phyloP scores from a whole-genome alignment of 2,113 vertebrate species.

The Serilophus lunatus region DNA sequence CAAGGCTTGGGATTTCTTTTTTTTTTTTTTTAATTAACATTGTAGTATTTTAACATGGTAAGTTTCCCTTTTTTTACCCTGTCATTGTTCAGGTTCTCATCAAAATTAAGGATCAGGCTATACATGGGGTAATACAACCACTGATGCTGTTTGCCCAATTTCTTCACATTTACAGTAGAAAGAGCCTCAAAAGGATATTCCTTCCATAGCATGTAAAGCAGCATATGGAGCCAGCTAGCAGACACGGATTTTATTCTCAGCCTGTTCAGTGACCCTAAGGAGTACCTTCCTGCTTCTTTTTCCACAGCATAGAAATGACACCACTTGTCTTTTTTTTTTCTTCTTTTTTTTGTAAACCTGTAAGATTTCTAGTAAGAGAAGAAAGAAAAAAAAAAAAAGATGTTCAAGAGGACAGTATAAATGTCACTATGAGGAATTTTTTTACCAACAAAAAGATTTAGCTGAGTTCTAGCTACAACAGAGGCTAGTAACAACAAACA shows the following conservation, averaged over 20 bases:
- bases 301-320: not conserved
- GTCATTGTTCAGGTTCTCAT: not conserved
- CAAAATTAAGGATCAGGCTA: not conserved
- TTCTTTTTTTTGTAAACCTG: not conserved
- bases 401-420: not conserved
- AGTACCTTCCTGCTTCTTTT: not conserved
- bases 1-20: not conserved
- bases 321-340: not conserved
- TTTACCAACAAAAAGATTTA: not conserved
- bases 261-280: not conserved
- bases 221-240: not conserved
- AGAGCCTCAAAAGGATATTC: not conserved
- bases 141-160: not conserved
- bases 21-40: not conserved
- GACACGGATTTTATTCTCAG: not conserved
- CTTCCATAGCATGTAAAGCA: not conserved
- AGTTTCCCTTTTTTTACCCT: not conserved
- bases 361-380: not conserved
- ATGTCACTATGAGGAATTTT: not conserved
- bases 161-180: not conserved
- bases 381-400: not conserved
- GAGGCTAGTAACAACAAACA: constrained; percentile 26
- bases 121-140: not conserved
- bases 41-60: not conserved
- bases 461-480: not conserved